Conservation (phyloP, 2,113 vertebrate genomes). For the Trochalopteron elliotii region DNA sequence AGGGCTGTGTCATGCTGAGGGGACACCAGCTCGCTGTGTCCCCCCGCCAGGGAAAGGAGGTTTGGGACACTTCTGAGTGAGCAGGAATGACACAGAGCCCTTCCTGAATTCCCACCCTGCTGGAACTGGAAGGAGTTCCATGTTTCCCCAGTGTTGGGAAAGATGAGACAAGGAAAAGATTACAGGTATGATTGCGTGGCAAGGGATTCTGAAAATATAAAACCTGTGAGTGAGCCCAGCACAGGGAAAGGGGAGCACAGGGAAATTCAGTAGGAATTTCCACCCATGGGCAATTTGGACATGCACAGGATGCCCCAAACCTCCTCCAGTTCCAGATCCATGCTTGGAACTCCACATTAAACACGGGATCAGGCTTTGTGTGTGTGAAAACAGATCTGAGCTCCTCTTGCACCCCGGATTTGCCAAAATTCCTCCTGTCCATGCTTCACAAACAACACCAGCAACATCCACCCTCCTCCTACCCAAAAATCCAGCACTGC, state of each 20-base stretch:
- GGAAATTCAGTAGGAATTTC: background rate
- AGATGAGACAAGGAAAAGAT: too few relatives aligned
- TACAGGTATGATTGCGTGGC: too few relatives aligned
- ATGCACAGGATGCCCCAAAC: accelerated
- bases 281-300: accelerated
- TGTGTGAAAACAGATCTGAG: background rate
- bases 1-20: accelerated
- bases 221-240: too few relatives aligned
- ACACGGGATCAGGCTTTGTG: background rate
- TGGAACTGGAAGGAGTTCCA: background rate
- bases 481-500: accelerated
- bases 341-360: accelerated
- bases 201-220: too few relatives aligned
- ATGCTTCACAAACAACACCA: background rate
- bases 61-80: background rate
- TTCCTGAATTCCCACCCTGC: background rate
- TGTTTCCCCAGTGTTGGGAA: background rate
- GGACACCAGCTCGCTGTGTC: background rate
- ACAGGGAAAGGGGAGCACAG: background rate
- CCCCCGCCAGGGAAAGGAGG: background rate
- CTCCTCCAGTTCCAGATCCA: background rate
- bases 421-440: background rate
- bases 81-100: background rate
- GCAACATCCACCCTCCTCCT: background rate
- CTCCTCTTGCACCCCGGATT: accelerated